phyloP scores from a whole-genome alignment of 2,113 vertebrate genomes.

The Vanacampus margaritifer region DNA sequence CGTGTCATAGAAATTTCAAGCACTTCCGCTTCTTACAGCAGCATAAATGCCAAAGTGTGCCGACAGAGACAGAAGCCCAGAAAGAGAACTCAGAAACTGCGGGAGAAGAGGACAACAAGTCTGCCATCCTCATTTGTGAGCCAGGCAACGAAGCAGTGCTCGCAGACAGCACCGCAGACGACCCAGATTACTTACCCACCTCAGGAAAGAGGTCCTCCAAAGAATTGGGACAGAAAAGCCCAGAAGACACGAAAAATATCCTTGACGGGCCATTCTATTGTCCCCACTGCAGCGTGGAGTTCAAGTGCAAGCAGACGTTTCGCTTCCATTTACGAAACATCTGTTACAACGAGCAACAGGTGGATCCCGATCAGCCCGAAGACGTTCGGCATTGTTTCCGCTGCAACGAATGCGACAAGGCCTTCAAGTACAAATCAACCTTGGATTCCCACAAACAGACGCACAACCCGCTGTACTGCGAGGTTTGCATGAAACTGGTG shows the following conservation, averaged over 20 bases:
- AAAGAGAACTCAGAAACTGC: slow-evolving; percentile 19
- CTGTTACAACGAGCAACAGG: slow-evolving; percentile 66
- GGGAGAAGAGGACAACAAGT: slow-evolving; percentile 29
- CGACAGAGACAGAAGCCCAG: slow-evolving; percentile 22
- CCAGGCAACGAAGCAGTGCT: slow-evolving; percentile 11
- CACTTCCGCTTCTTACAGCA: slow-evolving; percentile 55
- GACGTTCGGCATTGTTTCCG: slow-evolving; percentile 55
- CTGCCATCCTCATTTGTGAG: slow-evolving; percentile 18
- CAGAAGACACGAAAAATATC: slow-evolving; percentile 28
- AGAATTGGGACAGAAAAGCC: slow-evolving; percentile 31
- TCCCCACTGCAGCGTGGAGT: slow-evolving; percentile 64
- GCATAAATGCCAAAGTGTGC: slow-evolving; percentile 43
- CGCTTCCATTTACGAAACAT: slow-evolving; percentile 63
- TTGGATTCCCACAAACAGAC: slow-evolving; percentile 67
- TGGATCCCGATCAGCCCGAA: slow-evolving; percentile 58
- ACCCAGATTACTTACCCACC: slow-evolving; percentile 17
- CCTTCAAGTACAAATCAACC: slow-evolving; percentile 62
- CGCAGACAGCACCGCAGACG: slow-evolving; percentile 6
- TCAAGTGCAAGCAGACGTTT: slow-evolving; percentile 67
- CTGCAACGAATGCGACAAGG: slow-evolving; percentile 63
- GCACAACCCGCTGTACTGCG: slow-evolving; percentile 69
- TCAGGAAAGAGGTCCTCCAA: slow-evolving; percentile 11
- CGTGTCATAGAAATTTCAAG: slow-evolving; percentile 53
- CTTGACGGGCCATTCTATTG: slow-evolving; percentile 60
- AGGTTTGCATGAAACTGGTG: slow-evolving; percentile 65